Evolutionary conservation across 2,888 invertebrate species (phyloP).

Genomic region (Zonitis immaculata): DNA sequence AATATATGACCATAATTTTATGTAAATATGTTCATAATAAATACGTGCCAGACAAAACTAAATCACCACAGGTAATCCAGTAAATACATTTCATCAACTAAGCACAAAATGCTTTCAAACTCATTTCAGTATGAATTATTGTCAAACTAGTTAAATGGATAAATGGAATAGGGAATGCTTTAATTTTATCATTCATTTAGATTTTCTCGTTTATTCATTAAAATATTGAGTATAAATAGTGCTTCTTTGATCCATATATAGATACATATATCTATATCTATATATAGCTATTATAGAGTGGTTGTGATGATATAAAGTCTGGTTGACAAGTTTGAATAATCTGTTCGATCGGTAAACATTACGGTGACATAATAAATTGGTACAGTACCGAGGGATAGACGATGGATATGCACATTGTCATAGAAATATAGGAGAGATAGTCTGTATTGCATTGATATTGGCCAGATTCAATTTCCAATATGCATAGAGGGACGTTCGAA

Average conservation of each 20-base stretch:
- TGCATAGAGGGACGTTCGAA: conserved; percentile 39
- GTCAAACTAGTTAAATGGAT: neutral
- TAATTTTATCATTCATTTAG: too few species aligned
- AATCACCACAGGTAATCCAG: conserved; percentile 13
- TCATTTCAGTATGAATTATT: neutral
- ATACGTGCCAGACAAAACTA: conserved; percentile 7
- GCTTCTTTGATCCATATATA: too few species aligned
- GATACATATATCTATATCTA: too few species aligned
- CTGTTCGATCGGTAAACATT: conserved; percentile 45
- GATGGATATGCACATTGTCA: conserved; percentile 44
- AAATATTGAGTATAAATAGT: too few species aligned
- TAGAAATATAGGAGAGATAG: conserved; percentile 34
- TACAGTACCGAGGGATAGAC: conserved; percentile 29
- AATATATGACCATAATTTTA: conserved; percentile 38
- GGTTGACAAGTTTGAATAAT: conserved; percentile 48
- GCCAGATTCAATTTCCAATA: conserved; percentile 50
- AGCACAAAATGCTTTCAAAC: conserved; percentile 6
- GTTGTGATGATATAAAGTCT: conserved; percentile 41
- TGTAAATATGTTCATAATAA: conserved; percentile 36
- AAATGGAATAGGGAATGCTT: neutral
- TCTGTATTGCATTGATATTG: conserved; percentile 43
- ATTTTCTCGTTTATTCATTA: neutral
- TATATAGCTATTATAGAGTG: conserved; percentile 25
- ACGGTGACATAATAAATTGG: conserved; percentile 46
- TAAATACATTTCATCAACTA: conserved; percentile 6